Conservation (phyloP, 2,888 invertebrate species). For the Tenthredo livida region DNA sequence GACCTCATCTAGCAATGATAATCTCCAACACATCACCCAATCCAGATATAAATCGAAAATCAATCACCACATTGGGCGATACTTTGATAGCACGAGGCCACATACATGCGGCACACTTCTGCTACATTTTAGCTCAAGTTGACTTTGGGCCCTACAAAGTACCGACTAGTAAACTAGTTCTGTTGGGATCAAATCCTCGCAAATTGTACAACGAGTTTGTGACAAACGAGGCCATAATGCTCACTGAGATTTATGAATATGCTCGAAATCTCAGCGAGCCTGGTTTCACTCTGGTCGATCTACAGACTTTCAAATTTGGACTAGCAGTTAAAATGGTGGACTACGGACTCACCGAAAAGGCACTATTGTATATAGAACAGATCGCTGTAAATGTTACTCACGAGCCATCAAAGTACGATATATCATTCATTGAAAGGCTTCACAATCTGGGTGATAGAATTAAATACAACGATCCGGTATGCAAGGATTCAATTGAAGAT, state of each 20-base stretch:
- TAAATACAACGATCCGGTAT: conserved; percentile 86
- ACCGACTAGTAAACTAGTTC: conserved; percentile 85
- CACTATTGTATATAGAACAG: conserved; percentile 91
- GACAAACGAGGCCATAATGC: conserved; percentile 91
- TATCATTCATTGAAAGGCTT: conserved; percentile 79
- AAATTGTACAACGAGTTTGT: conserved; percentile 85
- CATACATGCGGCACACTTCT: conserved; percentile 95
- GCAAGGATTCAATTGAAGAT: conserved; percentile 78
- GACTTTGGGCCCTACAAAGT: conserved; percentile 80
- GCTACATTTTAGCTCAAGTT: conserved; percentile 93
- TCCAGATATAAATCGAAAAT: conserved; percentile 88
- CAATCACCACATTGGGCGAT: conserved; percentile 88
- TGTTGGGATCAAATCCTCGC: conserved; percentile 88
- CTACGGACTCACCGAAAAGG: conserved; percentile 88
- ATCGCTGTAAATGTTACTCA: conserved; percentile 85
- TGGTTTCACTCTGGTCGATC: conserved; percentile 85
- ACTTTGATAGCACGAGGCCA: conserved; percentile 87
- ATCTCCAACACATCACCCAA: conserved; percentile 90
- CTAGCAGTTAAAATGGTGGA: conserved; percentile 89
- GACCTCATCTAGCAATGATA: conserved; percentile 97
- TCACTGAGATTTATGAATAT: conserved; percentile 97
- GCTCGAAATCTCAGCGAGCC: conserved; percentile 90
- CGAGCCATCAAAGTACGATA: conserved; percentile 80
- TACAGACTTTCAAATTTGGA: conserved; percentile 91
- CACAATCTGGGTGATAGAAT: conserved; percentile 82